phyloP scores from a whole-genome alignment of 2,797 vertebrate species.

The Onychomys leucogaster region DNA sequence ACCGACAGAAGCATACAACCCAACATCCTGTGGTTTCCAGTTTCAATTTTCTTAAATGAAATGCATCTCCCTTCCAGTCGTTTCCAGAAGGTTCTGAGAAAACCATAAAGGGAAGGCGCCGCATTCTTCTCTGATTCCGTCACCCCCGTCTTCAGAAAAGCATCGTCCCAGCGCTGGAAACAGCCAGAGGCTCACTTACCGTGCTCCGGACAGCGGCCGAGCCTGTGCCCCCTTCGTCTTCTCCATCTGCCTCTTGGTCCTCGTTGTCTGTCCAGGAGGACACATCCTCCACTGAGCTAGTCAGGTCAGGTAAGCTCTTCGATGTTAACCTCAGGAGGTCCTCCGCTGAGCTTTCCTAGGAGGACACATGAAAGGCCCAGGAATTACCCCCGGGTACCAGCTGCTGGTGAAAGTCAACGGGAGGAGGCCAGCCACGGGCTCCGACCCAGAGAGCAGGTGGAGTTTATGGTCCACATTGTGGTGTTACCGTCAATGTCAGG shows the following conservation, averaged over 20 bases:
- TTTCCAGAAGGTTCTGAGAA: slow-evolving; percentile 52
- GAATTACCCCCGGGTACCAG: background rate
- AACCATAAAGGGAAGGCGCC: background rate
- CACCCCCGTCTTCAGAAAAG: background rate
- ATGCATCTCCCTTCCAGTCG: background rate
- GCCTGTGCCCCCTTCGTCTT: slow-evolving; percentile 86
- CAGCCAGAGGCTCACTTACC: slow-evolving; percentile 87
- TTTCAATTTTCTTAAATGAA: slow-evolving; percentile 6
- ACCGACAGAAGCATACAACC: background rate
- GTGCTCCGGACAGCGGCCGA: slow-evolving; percentile 82
- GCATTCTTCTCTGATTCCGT: background rate
- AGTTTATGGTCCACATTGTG: too few species aligned
- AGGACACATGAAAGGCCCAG: slow-evolving; percentile 65
- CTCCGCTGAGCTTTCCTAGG: slow-evolving; percentile 93
- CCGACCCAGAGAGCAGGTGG: background rate
- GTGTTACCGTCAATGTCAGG: background rate
- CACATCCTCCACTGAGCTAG: slow-evolving; percentile 91
- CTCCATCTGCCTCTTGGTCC: slow-evolving; percentile 89
- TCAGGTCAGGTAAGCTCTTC: slow-evolving; percentile 95
- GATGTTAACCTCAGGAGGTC: slow-evolving; percentile 94
- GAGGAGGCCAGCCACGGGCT: background rate
- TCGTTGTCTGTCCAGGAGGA: slow-evolving; percentile 90
- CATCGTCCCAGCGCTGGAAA: fast-evolving
- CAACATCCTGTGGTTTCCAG: background rate
- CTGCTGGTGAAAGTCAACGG: background rate